Conservation (phyloP, 2,113 vertebrate species). For the Cairina moschata region DNA sequence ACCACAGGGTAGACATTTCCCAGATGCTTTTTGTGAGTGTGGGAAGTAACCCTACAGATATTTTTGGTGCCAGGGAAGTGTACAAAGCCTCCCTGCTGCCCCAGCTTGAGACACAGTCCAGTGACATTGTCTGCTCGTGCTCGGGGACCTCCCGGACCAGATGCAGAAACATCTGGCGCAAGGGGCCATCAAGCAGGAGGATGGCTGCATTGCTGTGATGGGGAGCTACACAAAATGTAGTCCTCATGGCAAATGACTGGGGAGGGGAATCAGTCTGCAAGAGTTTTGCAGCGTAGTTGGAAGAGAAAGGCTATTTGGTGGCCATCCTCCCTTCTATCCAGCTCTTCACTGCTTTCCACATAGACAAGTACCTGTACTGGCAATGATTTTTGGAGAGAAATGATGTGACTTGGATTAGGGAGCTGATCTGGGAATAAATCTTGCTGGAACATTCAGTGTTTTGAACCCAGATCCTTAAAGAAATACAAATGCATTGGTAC, state of each 20-base stretch:
- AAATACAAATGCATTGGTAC: rapidly evolving
- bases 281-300: not conserved
- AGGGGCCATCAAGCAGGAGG: not conserved
- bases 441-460: not conserved
- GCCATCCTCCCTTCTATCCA: not conserved
- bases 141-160: not conserved
- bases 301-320: not conserved
- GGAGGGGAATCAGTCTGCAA: not conserved
- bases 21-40: not conserved
- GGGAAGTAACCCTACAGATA: not conserved
- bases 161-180: not conserved
- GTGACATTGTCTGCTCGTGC: not conserved
- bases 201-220: not conserved
- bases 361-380: rapidly evolving
- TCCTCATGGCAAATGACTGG: rapidly evolving
- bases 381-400: not conserved
- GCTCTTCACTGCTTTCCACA: not conserved
- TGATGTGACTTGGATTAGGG: not conserved
- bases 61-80: not conserved
- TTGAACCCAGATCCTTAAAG: not conserved
- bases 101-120: not conserved
- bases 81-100: not conserved
- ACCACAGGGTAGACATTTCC: rapidly evolving
- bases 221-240: not conserved
- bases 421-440: not conserved